Percentiles rank a stretch among this genome's conserved stretches.
Conservation (phyloP, 2,888 invertebrate genomes). For the Mystacides longicornis region DNA sequence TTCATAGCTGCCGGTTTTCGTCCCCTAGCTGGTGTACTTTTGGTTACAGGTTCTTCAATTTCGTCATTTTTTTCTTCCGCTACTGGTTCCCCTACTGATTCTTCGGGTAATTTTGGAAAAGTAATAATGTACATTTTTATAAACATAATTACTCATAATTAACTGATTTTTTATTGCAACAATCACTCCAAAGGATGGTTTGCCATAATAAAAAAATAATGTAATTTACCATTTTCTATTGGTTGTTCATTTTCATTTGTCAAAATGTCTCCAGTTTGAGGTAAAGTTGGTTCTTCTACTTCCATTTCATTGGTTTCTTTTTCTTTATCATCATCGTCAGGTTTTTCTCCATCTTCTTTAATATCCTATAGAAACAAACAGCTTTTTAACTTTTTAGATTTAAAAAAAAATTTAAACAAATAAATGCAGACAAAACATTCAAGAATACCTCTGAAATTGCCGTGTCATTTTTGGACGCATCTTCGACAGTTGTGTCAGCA, state of each 20-base stretch:
- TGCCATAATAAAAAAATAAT: no score
- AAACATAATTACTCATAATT: neutral
- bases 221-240: neutral
- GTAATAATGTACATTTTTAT: neutral
- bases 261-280: neutral
- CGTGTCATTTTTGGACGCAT: neutral
- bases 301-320: neutral
- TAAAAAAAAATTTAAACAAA: neutral
- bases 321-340: neutral
- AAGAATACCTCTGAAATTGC: neutral
- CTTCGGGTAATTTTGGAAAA: neutral
- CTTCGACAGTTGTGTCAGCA: neutral
- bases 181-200: no score
- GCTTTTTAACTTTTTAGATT: neutral
- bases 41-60: constrained; percentile 9
- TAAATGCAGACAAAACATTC: neutral
- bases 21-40: constrained; percentile 6
- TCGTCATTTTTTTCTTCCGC: neutral
- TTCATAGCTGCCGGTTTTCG: neutral
- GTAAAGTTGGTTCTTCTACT: neutral
- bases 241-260: neutral
- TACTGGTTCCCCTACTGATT: neutral
- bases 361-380: neutral
- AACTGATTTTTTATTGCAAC: neutral
- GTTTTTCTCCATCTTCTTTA: neutral